Conservation (phyloP, 2,113 vertebrate genomes). For the Camelus dromedarius region DNA sequence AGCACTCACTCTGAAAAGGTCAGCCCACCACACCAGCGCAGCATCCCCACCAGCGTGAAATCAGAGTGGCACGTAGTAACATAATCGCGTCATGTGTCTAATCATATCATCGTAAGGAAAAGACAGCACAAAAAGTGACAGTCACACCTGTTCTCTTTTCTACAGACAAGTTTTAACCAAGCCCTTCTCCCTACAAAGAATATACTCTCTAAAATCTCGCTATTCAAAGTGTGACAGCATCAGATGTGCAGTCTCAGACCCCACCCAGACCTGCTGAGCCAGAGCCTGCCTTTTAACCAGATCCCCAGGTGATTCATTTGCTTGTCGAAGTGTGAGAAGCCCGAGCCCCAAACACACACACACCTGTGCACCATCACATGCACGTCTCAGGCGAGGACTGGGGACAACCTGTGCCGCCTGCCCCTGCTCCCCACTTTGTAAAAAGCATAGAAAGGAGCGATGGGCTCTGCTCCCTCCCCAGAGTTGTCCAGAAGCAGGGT, state of each 20-base stretch:
- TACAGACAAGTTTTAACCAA: neutral
- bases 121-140: neutral
- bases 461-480: neutral
- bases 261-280: neutral
- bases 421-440: neutral
- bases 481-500: neutral
- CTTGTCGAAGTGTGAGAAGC: neutral
- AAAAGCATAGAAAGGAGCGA: neutral
- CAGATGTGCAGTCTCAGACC: neutral
- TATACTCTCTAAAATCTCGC: neutral
- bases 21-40: fast-evolving
- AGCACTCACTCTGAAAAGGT: neutral
- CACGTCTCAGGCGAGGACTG: neutral
- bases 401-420: neutral
- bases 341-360: fast-evolving
- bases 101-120: neutral
- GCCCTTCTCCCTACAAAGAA: neutral
- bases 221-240: fast-evolving
- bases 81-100: neutral
- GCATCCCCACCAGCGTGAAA: fast-evolving
- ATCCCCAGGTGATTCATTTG: neutral
- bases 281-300: neutral
- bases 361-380: fast-evolving
- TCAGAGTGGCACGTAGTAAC: neutral
- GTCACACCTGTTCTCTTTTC: neutral